Conservation (phyloP, 1,140 invertebrate species). For the Drosophila lowei region DNA sequence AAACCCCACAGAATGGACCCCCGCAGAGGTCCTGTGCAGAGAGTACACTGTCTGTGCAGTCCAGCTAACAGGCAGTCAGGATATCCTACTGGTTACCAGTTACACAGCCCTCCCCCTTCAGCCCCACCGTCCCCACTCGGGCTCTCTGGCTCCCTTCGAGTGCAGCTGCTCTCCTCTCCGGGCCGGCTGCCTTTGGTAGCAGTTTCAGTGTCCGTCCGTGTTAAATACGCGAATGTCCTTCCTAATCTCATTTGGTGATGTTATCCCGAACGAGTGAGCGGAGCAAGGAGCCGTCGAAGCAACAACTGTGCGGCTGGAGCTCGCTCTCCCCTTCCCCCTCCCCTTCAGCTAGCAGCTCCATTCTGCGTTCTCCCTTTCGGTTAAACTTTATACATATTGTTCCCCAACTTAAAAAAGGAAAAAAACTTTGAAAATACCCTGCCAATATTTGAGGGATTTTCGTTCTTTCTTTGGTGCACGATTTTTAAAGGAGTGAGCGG, state of each 20-base stretch:
- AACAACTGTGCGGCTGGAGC: constrained; percentile 45
- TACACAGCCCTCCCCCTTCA: neutral
- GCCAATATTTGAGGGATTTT: constrained; percentile 7
- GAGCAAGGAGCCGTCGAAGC: constrained; percentile 35
- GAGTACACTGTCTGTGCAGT: constrained; percentile 36
- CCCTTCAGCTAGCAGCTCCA: constrained; percentile 48
- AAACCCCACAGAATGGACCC: constrained; percentile 4
- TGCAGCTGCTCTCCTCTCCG: constrained; percentile 3
- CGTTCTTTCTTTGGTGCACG: no score
- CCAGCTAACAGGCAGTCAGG: constrained; percentile 72
- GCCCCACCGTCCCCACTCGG: neutral
- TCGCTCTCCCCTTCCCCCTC: no score
- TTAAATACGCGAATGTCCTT: constrained; percentile 82
- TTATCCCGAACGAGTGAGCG: constrained; percentile 65
- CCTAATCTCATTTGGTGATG: constrained; percentile 81
- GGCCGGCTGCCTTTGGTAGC: constrained; percentile 7
- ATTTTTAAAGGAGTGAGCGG: no score
- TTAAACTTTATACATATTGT: constrained; percentile 77
- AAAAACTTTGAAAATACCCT: constrained; percentile 46
- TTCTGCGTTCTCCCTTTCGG: constrained; percentile 58
- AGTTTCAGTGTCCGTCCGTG: constrained; percentile 55
- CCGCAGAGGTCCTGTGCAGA: constrained; percentile 16
- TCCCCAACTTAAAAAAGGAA: constrained; percentile 37
- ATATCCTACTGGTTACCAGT: constrained; percentile 68
- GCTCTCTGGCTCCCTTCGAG: neutral